A percentile compares a stretch with the other conserved stretches of the same genome.
Conservation (phyloP, 2,888 invertebrate species). For the Auanema freiburgensis region DNA sequence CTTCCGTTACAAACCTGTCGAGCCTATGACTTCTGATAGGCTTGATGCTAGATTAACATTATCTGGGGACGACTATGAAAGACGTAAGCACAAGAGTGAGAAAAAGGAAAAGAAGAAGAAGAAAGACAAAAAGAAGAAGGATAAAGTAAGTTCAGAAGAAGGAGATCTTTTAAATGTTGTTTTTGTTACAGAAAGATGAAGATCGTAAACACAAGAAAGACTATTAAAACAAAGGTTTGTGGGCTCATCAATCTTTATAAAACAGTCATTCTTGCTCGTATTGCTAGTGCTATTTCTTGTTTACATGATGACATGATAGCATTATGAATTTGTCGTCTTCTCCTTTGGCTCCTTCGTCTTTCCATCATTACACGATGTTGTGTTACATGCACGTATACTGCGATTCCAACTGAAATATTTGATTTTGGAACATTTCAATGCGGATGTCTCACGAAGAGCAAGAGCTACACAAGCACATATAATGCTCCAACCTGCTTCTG, state of each 20-base stretch:
- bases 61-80: conserved; percentile 18
- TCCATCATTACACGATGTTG: conserved; percentile 24
- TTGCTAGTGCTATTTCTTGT: conserved; percentile 45
- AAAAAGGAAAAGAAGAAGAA: conserved; percentile 44
- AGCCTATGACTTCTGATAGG: conserved; percentile 9
- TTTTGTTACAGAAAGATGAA: conserved; percentile 16
- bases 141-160: conserved; percentile 11
- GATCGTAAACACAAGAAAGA: conserved; percentile 16
- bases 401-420: conserved; percentile 29
- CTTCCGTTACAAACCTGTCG: conserved; percentile 22
- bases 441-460: conserved; percentile 24
- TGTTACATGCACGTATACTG: conserved; percentile 24
- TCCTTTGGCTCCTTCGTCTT: conserved; percentile 72
- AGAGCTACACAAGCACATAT: conserved; percentile 23
- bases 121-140: conserved; percentile 39
- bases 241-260: conserved; percentile 25
- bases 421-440: too few species aligned
- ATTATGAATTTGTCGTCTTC: conserved; percentile 39
- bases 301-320: conserved; percentile 42
- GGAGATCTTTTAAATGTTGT: not conserved
- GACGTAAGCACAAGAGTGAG: conserved; percentile 37
- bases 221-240: not conserved
- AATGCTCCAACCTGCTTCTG: conserved; percentile 39
- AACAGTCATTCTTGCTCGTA: conserved; percentile 44
- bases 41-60: conserved; percentile 1